phyloP scores from a whole-genome alignment of 1,140 invertebrate genomes.

The Limonius californicus region DNA sequence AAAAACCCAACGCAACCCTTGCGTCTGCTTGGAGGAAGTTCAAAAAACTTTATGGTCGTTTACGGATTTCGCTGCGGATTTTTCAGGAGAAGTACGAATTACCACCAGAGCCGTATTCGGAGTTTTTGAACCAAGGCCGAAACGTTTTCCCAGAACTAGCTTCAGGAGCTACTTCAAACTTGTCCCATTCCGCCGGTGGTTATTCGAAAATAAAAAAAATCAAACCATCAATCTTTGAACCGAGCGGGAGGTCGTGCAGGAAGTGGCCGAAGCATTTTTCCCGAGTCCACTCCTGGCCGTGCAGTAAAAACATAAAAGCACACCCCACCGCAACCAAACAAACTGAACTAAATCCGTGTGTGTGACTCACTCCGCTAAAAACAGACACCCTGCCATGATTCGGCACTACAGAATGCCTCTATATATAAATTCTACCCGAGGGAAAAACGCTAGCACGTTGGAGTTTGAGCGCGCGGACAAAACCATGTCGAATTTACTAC shows the following conservation, averaged over 20 bases:
- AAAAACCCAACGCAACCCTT: too few species aligned
- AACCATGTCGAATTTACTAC: not conserved
- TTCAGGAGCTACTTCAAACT: too few species aligned
- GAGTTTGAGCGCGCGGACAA: not conserved
- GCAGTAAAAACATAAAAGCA: slow-evolving; percentile 15
- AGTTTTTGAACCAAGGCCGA: too few species aligned
- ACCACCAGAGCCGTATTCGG: too few species aligned
- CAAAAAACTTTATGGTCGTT: not conserved
- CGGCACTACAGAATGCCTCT: slow-evolving; percentile 14
- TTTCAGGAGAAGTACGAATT: too few species aligned
- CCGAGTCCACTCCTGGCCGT: slow-evolving; percentile 19
- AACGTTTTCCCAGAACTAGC: too few species aligned
- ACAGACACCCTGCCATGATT: slow-evolving; percentile 24
- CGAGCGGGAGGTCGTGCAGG: too few species aligned
- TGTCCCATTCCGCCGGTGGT: too few species aligned
- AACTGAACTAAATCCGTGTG: slow-evolving; percentile 33
- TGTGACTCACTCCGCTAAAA: slow-evolving; percentile 37
- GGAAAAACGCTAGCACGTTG: slow-evolving; percentile 5
- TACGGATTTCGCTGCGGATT: not conserved
- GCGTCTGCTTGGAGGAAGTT: too few species aligned
- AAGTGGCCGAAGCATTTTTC: slow-evolving; percentile 3
- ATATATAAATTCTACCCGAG: slow-evolving; percentile 10
- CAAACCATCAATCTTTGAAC: too few species aligned
- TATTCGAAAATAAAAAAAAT: too few species aligned
- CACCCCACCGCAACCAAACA: slow-evolving; percentile 33